Evolutionary conservation across 2,888 invertebrate genomes (phyloP).

Genomic region (Melanchra persicariae): DNA sequence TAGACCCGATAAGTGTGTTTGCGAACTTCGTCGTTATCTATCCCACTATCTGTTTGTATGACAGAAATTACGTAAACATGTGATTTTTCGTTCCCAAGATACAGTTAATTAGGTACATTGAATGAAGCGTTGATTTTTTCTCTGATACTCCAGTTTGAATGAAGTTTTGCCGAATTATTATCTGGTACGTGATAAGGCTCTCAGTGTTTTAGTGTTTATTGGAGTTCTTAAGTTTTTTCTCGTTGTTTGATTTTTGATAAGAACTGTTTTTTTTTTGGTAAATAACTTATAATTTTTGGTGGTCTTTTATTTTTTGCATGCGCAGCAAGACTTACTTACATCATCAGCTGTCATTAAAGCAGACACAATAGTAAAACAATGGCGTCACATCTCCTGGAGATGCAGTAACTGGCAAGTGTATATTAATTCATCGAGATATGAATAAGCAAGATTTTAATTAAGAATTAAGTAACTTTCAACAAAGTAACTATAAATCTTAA

Average conservation of each 20-base stretch:
- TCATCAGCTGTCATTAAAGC: no score
- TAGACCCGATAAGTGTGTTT: constrained; percentile 77
- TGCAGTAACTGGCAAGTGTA: no score
- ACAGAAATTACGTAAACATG: constrained; percentile 70
- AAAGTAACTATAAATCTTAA: neutral
- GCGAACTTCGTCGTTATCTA: constrained; percentile 71
- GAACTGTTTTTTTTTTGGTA: constrained; percentile 6
- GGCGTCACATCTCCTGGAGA: no score
- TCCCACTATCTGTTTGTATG: constrained; percentile 70
- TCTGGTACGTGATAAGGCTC: constrained; percentile 38
- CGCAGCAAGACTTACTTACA: neutral
- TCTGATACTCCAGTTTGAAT: constrained; percentile 48
- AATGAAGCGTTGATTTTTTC: constrained; percentile 50
- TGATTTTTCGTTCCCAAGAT: constrained; percentile 61
- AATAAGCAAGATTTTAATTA: neutral
- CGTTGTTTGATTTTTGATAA: constrained; percentile 14
- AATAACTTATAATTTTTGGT: neutral
- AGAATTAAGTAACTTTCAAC: no score
- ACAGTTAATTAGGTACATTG: constrained; percentile 45
- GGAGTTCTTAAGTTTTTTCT: neutral
- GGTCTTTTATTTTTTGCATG: neutral
- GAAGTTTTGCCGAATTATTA: constrained; percentile 49
- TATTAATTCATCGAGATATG: neutral
- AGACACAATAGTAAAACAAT: no score
- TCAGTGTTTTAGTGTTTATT: constrained; percentile 25